Conservation (phyloP, 2,797 vertebrate genomes). For the Tachyglossus aculeatus region DNA sequence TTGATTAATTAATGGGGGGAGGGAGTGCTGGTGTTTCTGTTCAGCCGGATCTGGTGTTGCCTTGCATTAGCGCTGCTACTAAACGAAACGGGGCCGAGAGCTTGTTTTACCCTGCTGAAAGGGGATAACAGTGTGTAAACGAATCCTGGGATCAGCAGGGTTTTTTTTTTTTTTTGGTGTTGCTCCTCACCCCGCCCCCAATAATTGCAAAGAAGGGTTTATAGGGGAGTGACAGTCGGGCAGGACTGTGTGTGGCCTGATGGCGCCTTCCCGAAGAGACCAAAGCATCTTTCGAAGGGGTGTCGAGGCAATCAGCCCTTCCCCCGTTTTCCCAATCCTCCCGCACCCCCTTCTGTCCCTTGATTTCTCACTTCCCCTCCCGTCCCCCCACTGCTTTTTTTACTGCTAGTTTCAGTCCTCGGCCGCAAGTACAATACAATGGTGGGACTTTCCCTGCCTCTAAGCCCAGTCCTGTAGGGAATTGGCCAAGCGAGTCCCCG, state of each 20-base stretch:
- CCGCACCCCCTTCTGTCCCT: background rate
- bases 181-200: background rate
- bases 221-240: background rate
- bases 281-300: background rate
- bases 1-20: constrained; percentile 48
- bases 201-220: background rate
- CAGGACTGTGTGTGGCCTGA: background rate
- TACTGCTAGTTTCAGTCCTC: background rate
- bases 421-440: constrained; percentile 1
- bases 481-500: background rate
- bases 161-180: background rate
- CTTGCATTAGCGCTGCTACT: constrained; percentile 17
- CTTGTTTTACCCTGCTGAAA: constrained; percentile 48
- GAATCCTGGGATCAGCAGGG: background rate
- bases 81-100: constrained; percentile 26
- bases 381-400: background rate
- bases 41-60: constrained; percentile 11
- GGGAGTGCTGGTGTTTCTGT: constrained; percentile 22
- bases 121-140: constrained; percentile 34
- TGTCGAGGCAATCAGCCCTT: background rate
- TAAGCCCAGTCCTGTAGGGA: background rate
- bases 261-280: constrained; percentile 5
- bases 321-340: background rate
- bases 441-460: constrained; percentile 9
- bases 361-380: background rate